These are phyloP conservation scores for Dipus sagitta DNA, from an alignment of 2,797 vertebrate genomes.

Conservation along the genomic window DNA sequence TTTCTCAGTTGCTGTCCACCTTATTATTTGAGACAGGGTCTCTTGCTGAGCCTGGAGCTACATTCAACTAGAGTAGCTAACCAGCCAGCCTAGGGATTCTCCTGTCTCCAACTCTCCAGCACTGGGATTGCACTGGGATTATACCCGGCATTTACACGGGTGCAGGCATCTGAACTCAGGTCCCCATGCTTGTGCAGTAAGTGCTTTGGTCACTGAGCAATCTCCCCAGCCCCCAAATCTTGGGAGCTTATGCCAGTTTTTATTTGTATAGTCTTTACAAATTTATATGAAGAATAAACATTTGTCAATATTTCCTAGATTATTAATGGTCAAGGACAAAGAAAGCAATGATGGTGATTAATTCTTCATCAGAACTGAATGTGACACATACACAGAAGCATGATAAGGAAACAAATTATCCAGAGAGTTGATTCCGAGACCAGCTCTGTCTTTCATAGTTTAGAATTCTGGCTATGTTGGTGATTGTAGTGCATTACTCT, in stretches of 20 bases:
- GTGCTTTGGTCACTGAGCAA: too few species aligned
- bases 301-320: background rate
- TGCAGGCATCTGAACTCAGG: too few species aligned
- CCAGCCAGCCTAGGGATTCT: too few species aligned
- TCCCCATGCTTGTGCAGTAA: too few species aligned
- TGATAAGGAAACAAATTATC: background rate
- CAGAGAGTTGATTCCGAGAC: background rate
- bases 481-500: background rate
- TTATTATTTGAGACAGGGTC: too few species aligned
- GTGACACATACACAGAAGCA: background rate
- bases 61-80: too few species aligned
- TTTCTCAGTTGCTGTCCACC: too few species aligned
- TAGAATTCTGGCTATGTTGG: background rate
- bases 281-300: background rate
- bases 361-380: background rate
- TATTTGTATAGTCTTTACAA: background rate
- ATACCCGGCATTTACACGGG: too few species aligned
- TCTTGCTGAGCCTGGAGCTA: too few species aligned
- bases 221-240: background rate
- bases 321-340: constrained; percentile 11
- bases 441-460: background rate
- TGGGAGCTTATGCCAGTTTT: background rate
- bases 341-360: background rate
- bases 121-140: too few species aligned
- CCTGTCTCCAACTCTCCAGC: too few species aligned